phyloP scores from a whole-genome alignment of 2,888 invertebrate species.

The Galerucella calmariensis region DNA sequence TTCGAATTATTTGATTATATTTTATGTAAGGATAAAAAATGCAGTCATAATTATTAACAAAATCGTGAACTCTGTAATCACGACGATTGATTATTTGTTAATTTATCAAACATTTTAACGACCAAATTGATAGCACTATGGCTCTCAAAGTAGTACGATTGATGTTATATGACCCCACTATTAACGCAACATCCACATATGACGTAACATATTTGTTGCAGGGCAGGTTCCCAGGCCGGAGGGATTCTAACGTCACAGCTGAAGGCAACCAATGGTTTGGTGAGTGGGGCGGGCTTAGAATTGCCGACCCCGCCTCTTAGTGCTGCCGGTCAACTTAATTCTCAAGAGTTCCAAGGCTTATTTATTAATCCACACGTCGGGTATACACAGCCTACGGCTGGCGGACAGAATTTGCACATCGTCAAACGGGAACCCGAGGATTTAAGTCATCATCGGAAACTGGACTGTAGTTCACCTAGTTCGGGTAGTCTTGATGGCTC shows the following conservation, averaged over 20 bases:
- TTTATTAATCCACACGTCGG: slow-evolving; percentile 73
- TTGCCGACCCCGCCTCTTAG: slow-evolving; percentile 65
- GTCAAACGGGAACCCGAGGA: slow-evolving; percentile 87
- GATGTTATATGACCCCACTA: slow-evolving; percentile 23
- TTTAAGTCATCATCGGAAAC: slow-evolving; percentile 76
- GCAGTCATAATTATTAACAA: neutral
- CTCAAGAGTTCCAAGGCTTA: slow-evolving; percentile 69
- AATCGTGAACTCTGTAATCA: neutral
- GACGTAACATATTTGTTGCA: slow-evolving; percentile 63
- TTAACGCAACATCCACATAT: slow-evolving; percentile 43
- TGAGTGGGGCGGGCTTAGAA: slow-evolving; percentile 74
- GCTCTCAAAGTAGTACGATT: slow-evolving; percentile 12
- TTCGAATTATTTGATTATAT: no score
- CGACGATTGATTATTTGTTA: slow-evolving; percentile 4
- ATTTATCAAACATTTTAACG: slow-evolving; percentile 15
- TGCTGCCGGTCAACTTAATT: slow-evolving; percentile 70
- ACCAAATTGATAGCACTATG: neutral
- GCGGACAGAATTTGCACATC: slow-evolving; percentile 72
- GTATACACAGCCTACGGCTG: slow-evolving; percentile 65
- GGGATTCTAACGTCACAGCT: slow-evolving; percentile 75
- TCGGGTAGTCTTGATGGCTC: slow-evolving; percentile 67
- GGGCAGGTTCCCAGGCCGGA: slow-evolving; percentile 65
- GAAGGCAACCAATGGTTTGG: slow-evolving; percentile 77
- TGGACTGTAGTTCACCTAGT: slow-evolving; percentile 71
- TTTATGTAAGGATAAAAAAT: neutral